Percentiles rank a stretch among this genome's conserved stretches.
Conservation (phyloP, 1,140 invertebrate species). For the Drosophila melanogaster region Release_6_plus_ISO1_MT NT_037436.4:1072001-1072500, state of each 20-base stretch:
- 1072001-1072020: conserved; percentile 81
- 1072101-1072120: conserved; percentile 45
- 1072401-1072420: conserved; percentile 48
- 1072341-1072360: conserved; percentile 83
- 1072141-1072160: conserved; percentile 83
- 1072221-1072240: conserved; percentile 79
- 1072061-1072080: conserved; percentile 83
- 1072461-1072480: conserved; percentile 83
- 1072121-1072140: conserved; percentile 80
- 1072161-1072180: conserved; percentile 70
- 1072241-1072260: conserved; percentile 68
- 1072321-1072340: conserved; percentile 82
- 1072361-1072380: conserved; percentile 64
- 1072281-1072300: conserved; percentile 22
- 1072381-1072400: conserved; percentile 25
- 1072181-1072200: conserved; percentile 44
- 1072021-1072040: conserved; percentile 66
- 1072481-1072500: conserved; percentile 83
- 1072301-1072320: conserved; percentile 52
- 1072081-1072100: conserved; percentile 16
- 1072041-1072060: conserved; percentile 82
- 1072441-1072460: conserved; percentile 83
- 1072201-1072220: conserved; percentile 76
- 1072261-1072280: conserved; percentile 6
- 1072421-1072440: conserved; percentile 72